phyloP scores from a whole-genome alignment of 2,113 vertebrate species.

The Gracilinanus agilis region DNA sequence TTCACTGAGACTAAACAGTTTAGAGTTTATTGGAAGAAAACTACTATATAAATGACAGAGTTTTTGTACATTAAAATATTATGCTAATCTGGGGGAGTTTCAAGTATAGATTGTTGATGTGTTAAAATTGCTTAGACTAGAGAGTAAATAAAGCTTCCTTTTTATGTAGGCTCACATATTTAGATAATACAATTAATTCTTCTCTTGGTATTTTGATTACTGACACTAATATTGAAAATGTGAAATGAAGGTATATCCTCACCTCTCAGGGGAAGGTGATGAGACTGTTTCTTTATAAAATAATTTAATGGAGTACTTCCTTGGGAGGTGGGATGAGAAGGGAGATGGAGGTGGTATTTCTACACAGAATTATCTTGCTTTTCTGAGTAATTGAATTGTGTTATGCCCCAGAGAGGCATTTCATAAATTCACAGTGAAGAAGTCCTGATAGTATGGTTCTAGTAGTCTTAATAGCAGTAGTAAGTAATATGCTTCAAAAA shows the following conservation, averaged over 20 bases:
- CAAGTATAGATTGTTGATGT: conserved; percentile 20
- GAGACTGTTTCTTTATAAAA: neutral
- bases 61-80: conserved; percentile 28
- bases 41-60: neutral
- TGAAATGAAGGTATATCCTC: neutral
- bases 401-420: neutral
- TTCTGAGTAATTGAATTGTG: conserved; percentile 21
- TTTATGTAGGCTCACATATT: conserved; percentile 22
- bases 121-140: conserved; percentile 22
- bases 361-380: conserved; percentile 6
- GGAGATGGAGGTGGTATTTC: neutral
- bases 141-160: neutral
- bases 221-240: neutral
- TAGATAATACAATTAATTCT: neutral
- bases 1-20: neutral
- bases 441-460: neutral
- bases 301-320: neutral
- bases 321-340: neutral
- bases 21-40: conserved; percentile 9
- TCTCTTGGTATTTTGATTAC: conserved; percentile 1
- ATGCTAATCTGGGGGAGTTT: neutral
- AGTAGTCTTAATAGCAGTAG: neutral
- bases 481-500: conserved; percentile 27
- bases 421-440: conserved; percentile 4
- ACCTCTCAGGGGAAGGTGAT: neutral